Evolutionary conservation across 2,888 invertebrate species (phyloP), one percentile per base, ranked within the genome.

Genomic region (Drosophila putrida): DNA sequence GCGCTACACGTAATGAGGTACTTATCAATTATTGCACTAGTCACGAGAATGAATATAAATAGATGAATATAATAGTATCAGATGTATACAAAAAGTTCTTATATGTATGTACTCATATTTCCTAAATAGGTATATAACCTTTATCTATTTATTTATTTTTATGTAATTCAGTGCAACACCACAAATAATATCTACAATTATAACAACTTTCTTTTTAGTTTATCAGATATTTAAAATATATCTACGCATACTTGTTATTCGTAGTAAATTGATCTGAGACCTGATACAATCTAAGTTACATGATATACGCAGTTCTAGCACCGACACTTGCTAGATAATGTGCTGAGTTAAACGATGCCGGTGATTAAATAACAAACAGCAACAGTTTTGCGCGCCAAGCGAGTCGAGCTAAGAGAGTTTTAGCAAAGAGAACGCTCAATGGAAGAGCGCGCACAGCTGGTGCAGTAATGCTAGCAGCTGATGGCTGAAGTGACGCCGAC

Each of bases 331-430:
- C 43, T 50, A 28, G 20, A 13, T 58, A 73, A 63, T 64, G 53
- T 61, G 57, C 47, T 63, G 65, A 71, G 63, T 68, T 62, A 74
- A 78, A 61, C 63, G 60, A 69, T 83, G 82, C 83, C 83, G 83
- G 83, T 80, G 75, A 82, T 75, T 85, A 80, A 87, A 85, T 88
- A 85, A 88, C 82, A 88, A 87, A 85, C 71, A 84, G 88, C 83
- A 84, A 84, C 83, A 84, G 83, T 88, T 84, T 84, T 88, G 69
- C 82, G 88, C 85, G 85, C 83, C 88, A 87, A 74, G 41, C 66
- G 43, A 67, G 27, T 8, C 47, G 5, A 60, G 27, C 49, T 33
- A 66, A 78, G 69, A 78, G 65, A 67, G 39, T n/a, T 33, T 27
- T 9, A 49, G 27, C 28, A 6, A 75, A 71, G 71, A 82, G 80